phyloP scores from a whole-genome alignment of 2,113 vertebrate genomes.

The Indicator indicator region DNA sequence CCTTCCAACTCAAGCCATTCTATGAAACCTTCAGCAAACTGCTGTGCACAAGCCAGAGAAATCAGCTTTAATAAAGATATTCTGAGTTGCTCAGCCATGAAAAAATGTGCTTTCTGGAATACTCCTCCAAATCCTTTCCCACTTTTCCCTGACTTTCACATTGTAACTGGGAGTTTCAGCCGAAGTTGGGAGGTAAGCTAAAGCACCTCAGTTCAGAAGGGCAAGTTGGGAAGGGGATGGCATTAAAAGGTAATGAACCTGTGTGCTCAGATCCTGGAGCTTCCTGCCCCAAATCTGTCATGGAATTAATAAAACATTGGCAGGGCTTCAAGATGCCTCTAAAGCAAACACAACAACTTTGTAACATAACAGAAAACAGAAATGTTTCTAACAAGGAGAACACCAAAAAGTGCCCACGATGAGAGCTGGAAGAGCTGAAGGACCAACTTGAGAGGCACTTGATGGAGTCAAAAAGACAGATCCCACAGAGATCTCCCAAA shows the following conservation, averaged over 20 bases:
- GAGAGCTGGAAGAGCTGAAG: neutral
- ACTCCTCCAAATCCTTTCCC: neutral
- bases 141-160: neutral
- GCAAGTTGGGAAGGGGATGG: neutral
- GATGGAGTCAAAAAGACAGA: neutral
- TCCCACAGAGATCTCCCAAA: neutral
- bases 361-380: neutral
- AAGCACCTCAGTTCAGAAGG: neutral
- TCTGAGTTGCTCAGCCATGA: neutral
- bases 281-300: conserved; percentile 41
- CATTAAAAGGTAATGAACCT: neutral
- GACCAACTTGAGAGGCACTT: neutral
- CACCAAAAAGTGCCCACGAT: neutral
- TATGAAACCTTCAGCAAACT: neutral
- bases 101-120: neutral
- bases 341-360: neutral
- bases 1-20: no score
- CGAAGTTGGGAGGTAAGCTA: neutral
- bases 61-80: neutral
- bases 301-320: neutral
- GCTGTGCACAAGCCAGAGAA: neutral
- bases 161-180: neutral
- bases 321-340: neutral
- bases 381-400: neutral
- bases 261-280: neutral